Evolutionary conservation across 2,888 invertebrate species (phyloP).

Genomic region (Melitaea athalia): DNA sequence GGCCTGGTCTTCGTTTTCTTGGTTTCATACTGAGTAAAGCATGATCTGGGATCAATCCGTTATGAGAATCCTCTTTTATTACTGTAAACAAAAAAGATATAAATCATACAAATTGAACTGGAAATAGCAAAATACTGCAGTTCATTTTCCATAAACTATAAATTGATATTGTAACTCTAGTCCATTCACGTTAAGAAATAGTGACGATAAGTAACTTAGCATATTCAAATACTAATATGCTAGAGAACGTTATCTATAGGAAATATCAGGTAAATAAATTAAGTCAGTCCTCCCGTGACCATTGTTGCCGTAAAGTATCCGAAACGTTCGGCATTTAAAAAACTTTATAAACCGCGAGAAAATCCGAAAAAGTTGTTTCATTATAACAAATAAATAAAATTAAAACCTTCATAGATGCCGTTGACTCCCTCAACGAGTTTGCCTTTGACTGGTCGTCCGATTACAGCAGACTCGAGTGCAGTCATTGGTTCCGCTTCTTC

Average conservation of each 20-base stretch:
- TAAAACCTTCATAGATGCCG: conserved; percentile 76
- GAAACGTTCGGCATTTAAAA: no score
- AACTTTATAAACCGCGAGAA: no score
- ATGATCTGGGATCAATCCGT: conserved; percentile 73
- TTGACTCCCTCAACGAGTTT: conserved; percentile 76
- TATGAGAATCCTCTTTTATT: conserved; percentile 62
- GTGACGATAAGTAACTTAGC: no score
- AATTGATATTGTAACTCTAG: no score
- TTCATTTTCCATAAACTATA: no score
- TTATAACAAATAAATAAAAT: background rate
- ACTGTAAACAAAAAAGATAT: conserved; percentile 49
- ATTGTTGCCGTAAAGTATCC: no score
- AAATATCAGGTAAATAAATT: no score
- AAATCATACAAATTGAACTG: background rate
- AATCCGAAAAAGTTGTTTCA: background rate
- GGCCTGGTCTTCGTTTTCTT: conserved; percentile 81
- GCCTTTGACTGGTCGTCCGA: conserved; percentile 59
- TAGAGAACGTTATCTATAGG: no score
- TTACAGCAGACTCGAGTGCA: conserved; percentile 61
- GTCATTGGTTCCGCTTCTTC: conserved; percentile 63
- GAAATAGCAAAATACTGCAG: background rate
- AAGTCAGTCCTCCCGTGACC: no score
- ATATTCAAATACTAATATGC: no score
- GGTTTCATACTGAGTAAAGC: conserved; percentile 66
- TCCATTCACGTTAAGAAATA: no score